phyloP scores from a whole-genome alignment of 23 tunicate species.

The Phallusia fumigata region DNA sequence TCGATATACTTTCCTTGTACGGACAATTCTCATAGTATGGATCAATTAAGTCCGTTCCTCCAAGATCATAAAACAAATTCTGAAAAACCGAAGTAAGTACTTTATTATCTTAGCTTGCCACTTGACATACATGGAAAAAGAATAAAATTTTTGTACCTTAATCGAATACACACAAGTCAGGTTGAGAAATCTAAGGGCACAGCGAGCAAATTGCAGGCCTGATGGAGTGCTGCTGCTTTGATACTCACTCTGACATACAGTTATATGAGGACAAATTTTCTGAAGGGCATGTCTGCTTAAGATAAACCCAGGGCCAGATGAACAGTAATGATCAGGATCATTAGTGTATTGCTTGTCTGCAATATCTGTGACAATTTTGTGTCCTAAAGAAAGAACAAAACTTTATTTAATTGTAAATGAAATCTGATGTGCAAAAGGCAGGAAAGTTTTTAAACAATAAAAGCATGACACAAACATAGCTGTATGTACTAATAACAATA shows the following conservation, averaged over 20 bases:
- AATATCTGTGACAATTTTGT: slow-evolving; percentile 26
- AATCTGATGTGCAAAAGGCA: not conserved
- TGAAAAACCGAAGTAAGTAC: not conserved
- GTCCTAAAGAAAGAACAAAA: slow-evolving; percentile 44
- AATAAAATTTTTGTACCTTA: slow-evolving; percentile 15
- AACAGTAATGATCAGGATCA: slow-evolving; percentile 64
- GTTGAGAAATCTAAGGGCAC: slow-evolving; percentile 64
- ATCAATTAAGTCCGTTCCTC: slow-evolving; percentile 14
- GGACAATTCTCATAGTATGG: slow-evolving; percentile 32
- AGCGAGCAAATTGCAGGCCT: slow-evolving; percentile 67
- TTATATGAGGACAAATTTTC: slow-evolving; percentile 59
- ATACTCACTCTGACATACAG: slow-evolving; percentile 52
- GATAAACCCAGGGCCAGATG: slow-evolving; percentile 66
- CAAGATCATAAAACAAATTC: slow-evolving; percentile 3
- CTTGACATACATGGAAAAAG: not conserved
- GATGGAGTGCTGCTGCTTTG: slow-evolving; percentile 23
- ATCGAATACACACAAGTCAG: slow-evolving; percentile 41
- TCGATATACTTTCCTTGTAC: slow-evolving; percentile 46
- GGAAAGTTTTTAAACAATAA: not conserved
- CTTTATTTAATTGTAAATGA: not conserved
- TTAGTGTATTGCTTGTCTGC: slow-evolving; percentile 36
- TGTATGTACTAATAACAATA: not conserved
- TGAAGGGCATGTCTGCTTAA: slow-evolving; percentile 68
- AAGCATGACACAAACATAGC: not conserved
- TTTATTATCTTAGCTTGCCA: not conserved